Evolutionary conservation across 2,797 vertebrate genomes (phyloP).

Genomic region (Pygocentrus nattereri): DNA sequence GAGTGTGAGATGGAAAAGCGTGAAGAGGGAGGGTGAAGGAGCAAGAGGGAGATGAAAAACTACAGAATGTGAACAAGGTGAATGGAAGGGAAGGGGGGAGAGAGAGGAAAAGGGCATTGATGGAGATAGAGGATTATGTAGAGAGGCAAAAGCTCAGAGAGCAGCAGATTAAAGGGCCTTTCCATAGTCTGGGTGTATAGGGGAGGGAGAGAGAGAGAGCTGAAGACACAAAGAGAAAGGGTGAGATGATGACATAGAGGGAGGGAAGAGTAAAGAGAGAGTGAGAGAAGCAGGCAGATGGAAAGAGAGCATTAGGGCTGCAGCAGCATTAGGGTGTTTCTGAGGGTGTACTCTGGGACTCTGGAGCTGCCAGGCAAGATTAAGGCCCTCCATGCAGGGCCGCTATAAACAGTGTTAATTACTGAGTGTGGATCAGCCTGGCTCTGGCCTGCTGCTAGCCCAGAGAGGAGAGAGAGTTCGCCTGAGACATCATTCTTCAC

Average conservation of each 20-base stretch:
- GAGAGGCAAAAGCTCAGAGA: conserved; percentile 21
- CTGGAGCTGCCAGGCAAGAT: conserved; percentile 21
- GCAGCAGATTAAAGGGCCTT: conserved; percentile 37
- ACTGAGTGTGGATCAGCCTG: neutral
- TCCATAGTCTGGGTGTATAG: neutral
- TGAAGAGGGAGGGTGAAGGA: neutral
- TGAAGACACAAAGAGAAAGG: neutral
- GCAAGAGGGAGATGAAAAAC: conserved; percentile 18
- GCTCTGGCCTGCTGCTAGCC: conserved; percentile 11
- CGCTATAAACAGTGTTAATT: conserved; percentile 13
- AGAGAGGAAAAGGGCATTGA: conserved; percentile 33
- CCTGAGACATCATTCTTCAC: neutral
- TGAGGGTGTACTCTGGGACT: conserved; percentile 2
- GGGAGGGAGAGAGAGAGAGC: neutral
- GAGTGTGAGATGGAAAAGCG: conserved; percentile 13
- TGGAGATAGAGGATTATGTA: conserved; percentile 44
- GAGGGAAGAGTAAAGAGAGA: conserved; percentile 1
- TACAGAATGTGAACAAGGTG: conserved; percentile 9
- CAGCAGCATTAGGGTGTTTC: neutral
- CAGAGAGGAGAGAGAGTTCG: neutral
- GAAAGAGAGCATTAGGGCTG: conserved; percentile 4
- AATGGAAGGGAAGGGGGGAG: neutral
- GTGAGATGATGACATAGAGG: neutral
- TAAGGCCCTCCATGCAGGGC: conserved; percentile 12
- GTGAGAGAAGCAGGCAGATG: conserved; percentile 5